Percentiles rank a stretch among this genome's conserved stretches.
Conservation (phyloP, 2,888 invertebrate genomes). For the Punctoribates punctum region DNA sequence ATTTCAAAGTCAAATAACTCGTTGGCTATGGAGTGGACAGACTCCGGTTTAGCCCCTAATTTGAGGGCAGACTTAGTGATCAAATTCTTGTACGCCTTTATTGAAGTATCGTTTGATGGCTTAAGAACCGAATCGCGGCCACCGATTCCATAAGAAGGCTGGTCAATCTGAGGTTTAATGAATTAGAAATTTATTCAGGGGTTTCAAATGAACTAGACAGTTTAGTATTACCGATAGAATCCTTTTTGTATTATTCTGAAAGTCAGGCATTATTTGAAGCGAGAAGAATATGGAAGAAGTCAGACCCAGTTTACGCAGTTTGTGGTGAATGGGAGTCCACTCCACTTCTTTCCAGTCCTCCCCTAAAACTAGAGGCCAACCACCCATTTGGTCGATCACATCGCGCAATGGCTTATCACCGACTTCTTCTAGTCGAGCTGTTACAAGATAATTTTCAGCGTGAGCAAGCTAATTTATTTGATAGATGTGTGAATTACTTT, state of each 20-base stretch:
- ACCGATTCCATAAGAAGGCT: slow-evolving; percentile 71
- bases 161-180: slow-evolving; percentile 82
- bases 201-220: no score
- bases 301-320: slow-evolving; percentile 2
- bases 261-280: neutral
- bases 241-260: slow-evolving; percentile 20
- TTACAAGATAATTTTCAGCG: no score
- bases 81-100: slow-evolving; percentile 61
- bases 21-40: slow-evolving; percentile 67
- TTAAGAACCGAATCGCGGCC: slow-evolving; percentile 73
- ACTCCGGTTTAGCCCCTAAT: slow-evolving; percentile 70
- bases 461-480: no score
- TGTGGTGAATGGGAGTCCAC: slow-evolving; percentile 18
- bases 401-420: slow-evolving; percentile 30
- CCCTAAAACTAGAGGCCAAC: slow-evolving; percentile 28
- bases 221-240: slow-evolving; percentile 3
- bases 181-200: no score
- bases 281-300: slow-evolving; percentile 18
- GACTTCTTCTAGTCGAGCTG: slow-evolving; percentile 20
- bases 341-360: slow-evolving; percentile 14
- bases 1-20: slow-evolving; percentile 84
- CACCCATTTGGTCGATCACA: slow-evolving; percentile 29
- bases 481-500: slow-evolving; percentile 50
- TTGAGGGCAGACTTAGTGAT: slow-evolving; percentile 75
- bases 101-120: slow-evolving; percentile 69